Percentiles rank a stretch among this genome's conserved stretches.
These are phyloP conservation scores for Brachyptera putata DNA, from an alignment of 2,888 invertebrate genomes.

Conservation along the genomic window DNA sequence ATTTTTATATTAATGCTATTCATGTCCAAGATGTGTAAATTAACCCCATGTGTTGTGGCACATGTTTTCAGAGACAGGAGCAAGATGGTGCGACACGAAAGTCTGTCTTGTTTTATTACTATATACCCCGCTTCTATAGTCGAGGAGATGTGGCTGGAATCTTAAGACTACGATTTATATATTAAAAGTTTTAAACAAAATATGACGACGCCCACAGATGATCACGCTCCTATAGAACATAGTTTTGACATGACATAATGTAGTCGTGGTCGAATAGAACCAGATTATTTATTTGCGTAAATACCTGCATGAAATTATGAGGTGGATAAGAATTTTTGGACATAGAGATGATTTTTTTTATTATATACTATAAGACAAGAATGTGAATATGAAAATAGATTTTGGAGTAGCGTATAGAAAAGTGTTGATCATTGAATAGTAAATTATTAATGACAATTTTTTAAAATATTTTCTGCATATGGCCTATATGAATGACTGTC, in stretches of 20 bases:
- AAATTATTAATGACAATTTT: too few species aligned
- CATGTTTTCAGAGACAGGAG: conserved; percentile 11
- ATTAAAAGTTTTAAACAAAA: not conserved
- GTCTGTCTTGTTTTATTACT: not conserved
- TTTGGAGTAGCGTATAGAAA: too few species aligned
- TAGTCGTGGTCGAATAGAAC: not conserved
- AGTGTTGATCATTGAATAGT: too few species aligned
- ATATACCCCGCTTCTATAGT: not conserved
- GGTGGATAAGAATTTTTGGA: too few species aligned
- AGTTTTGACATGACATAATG: not conserved
- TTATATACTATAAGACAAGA: too few species aligned
- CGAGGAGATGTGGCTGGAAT: conserved; percentile 5
- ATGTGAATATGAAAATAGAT: too few species aligned
- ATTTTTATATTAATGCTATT: not conserved
- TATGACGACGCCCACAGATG: conserved; percentile 12
- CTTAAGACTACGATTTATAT: conserved; percentile 7
- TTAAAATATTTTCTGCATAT: too few species aligned
- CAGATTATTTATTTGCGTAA: not conserved
- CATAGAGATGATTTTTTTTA: too few species aligned
- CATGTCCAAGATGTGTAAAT: conserved; percentile 16
- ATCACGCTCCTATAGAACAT: conserved; percentile 1
- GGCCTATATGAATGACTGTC: too few species aligned
- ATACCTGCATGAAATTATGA: too few species aligned
- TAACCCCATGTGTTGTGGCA: conserved; percentile 18
- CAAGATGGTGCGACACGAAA: not conserved